Conservation (phyloP, 1,140 invertebrate genomes). For the Macrocentrus cingulum region DNA sequence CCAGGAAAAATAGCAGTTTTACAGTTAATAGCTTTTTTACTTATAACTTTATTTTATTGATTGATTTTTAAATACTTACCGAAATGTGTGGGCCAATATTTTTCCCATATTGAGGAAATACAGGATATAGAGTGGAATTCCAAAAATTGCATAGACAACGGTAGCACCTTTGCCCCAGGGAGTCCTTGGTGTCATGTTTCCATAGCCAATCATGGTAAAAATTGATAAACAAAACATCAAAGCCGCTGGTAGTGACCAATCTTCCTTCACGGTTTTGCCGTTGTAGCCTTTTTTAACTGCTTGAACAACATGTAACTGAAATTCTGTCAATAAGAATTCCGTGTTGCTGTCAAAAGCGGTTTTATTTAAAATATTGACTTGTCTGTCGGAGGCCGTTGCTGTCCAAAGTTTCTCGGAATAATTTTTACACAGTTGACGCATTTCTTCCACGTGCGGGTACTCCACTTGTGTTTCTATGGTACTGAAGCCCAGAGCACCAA, state of each 20-base stretch:
- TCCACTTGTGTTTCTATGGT: slow-evolving; percentile 77
- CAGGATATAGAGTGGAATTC: slow-evolving; percentile 89
- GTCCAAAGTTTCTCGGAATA: slow-evolving; percentile 73
- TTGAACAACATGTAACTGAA: slow-evolving; percentile 68
- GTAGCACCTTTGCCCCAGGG: slow-evolving; percentile 88
- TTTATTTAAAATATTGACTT: slow-evolving; percentile 75
- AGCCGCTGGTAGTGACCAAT: slow-evolving; percentile 68
- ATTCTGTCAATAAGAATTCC: slow-evolving; percentile 68
- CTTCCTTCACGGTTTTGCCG: slow-evolving; percentile 68
- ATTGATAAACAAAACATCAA: slow-evolving; percentile 71
- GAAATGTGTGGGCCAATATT: slow-evolving; percentile 75
- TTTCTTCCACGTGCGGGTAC: slow-evolving; percentile 56
- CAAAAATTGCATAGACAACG: slow-evolving; percentile 91
- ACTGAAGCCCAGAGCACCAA: slow-evolving; percentile 91
- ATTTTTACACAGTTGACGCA: slow-evolving; percentile 56
- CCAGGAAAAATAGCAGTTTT: no score
- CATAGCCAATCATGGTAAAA: slow-evolving; percentile 94
- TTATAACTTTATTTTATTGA: background rate
- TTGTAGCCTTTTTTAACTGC: slow-evolving; percentile 78
- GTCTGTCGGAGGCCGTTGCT: slow-evolving; percentile 62
- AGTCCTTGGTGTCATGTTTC: slow-evolving; percentile 90
- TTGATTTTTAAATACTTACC: slow-evolving; percentile 20
- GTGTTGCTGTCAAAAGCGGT: slow-evolving; percentile 70
- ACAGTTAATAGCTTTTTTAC: no score
- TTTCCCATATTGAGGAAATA: slow-evolving; percentile 91